Base-by-base conservation (phyloP, 2,888 invertebrate species). In the Agriopis leucophaearia region DNA sequence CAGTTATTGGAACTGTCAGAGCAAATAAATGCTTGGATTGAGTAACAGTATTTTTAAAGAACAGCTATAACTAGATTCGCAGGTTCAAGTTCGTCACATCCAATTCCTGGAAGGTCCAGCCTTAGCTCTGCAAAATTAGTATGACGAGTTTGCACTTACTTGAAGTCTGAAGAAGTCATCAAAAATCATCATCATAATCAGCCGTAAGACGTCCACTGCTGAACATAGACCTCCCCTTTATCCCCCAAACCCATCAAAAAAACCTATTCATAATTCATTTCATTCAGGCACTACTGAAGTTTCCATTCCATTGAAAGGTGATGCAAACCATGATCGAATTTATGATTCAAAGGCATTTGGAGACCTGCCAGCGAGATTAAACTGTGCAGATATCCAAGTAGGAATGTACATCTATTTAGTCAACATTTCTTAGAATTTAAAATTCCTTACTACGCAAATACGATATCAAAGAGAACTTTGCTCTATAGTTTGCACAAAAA, bases 331-430 rank as follows among this genome's bases (percentile, higher is more conserved):
- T 75, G 66, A 76, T 51, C 70, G 61, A 70, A 74, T 64, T 74
- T 70, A 76, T 81, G 81, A 81, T 80, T 81, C 82, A 83, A 82
- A 78, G 66, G 27, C 69, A 70, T 74, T 80, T 86, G 86, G 84
- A 81, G 68, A 71, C 62, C 47, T 76, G 84, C 86, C 86, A 86
- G 79, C 70, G 42, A 63, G 65, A 61, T 64, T 64, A 50, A 59
- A 56, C 42, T 54, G 15, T 13, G 15, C 4, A 15, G n/a, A 18
- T n/a, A 18, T 16, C 16, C 9, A 16, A 18, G 47, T 56, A 52
- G 51, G 42, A n/a, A n/a, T n/a, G n/a, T 62, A 47, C 0, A 13
- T 48, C 9, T 48, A 48, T n/a, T 15, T 8, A 45, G 7, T 48
- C 16, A 10, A 50, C 50, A 13, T 27, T 27, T 27, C 27, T 27